Evolutionary conservation across 2,797 vertebrate species (phyloP), one percentile per base, ranked within the genome.

Genomic region (Okamejei kenojei): DNA sequence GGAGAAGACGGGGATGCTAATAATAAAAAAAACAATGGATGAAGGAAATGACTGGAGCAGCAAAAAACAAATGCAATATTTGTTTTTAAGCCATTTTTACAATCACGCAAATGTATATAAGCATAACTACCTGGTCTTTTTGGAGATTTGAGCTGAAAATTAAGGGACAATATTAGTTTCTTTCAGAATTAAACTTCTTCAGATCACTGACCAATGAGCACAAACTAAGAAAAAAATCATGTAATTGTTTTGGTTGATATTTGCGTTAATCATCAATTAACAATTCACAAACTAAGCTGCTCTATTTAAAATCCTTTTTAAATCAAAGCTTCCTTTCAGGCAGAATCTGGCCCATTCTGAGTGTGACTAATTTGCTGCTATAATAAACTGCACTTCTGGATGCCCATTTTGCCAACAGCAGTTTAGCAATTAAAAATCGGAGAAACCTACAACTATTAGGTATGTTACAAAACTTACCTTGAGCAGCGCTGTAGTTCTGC

Each of bases 1-100:
- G 98, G 99, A 93, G 98, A 97, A 0, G 98, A 98, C 0, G 99
- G 98, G 29, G 99, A 99, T 1, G 97, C 99, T 99, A 93, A 29
- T 93, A 94, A 26, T 54, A 94, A 94, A 68, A 77, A 95, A 8
- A 94, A 79, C 95, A 84, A 94, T 2, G 73, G 58, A 65, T 81
- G 61, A 92, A 63, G 21, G 29, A 65, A 7, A 29, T 68, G 1
- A 94, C 93, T 91, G 68, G 11, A 45, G 65, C 35, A 68, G 73
- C 63, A 93, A 82, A 73, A 35, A 54, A 5, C 13, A 86, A 35
- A n/a, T 35, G 29, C 61, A 21, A 63, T 63, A 61, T 35, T 74
- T 79, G 38, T 21, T 65, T 79, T 1, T 13, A 19, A 74, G 68
- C n/a, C 61, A 93, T 2, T 17, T 26, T 68, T n/a, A 6, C 2